Evolutionary conservation across 2,797 vertebrate genomes (phyloP), one percentile per base, ranked within the genome.

Genomic region (Tinamus major): DNA sequence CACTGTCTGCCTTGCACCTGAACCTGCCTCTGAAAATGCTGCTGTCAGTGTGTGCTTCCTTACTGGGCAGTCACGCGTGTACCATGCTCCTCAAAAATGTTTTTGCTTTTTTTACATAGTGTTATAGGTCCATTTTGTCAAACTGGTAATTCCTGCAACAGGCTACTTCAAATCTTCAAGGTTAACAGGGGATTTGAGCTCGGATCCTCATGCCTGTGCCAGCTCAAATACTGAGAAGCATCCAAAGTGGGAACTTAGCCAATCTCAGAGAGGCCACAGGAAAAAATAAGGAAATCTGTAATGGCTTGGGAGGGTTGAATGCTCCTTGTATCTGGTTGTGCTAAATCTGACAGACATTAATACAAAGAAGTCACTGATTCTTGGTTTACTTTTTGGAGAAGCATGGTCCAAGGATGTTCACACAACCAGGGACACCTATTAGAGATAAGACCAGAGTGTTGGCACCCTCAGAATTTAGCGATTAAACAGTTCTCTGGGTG

Each of bases 131-230:
- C 48, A 31, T 69, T 72, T 85, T 68, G 58, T 85, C 58, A 89
- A 85, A 35, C 21, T 65, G 33, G 16, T 59, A 42, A 21, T 86
- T 83, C 39, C 29, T 55, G 27, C 53, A 72, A 29, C 26, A 69
- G 42, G 17, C 46, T 39, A 35, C 26, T 85, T 13, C 31, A 48
- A 0, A 42, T 85, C 79, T 67, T 69, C 29, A 33, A 35, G 26
- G 10, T 83, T 94, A 20, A 68, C 46, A 80, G 62, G 78, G 55
- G 55, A 56, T 67, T 81, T 85, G 51, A 79, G 63, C 77, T 93
- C 1, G 1, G 21, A 23, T 92, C 11, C 51, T 13, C 33, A 10
- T 62, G 70, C 27, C 44, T 78, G 27, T 87, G 87, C 62, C 91
- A 76, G 67, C 72, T 79, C 69, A 89, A 69, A 37, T 77, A 21